Evolutionary conservation across 2,113 vertebrate genomes (phyloP).

Genomic region (Nematolebias whitei): DNA sequence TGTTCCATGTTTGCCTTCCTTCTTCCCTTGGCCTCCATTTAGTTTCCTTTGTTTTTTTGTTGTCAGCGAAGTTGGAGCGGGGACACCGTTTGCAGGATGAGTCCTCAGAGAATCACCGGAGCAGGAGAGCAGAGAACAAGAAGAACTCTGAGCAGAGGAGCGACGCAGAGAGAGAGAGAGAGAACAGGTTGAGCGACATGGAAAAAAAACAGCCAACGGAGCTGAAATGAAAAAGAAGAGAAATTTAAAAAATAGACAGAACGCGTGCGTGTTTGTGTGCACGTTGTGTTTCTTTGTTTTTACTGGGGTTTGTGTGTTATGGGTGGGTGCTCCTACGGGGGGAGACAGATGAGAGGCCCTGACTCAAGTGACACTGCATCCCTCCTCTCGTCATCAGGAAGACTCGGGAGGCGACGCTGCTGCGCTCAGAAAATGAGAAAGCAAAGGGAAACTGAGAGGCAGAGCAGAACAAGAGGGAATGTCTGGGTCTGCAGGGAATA

Average conservation of each 20-base stretch:
- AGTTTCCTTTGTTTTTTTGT: constrained; percentile 61
- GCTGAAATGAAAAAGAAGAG: not conserved
- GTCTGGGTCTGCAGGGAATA: constrained; percentile 27
- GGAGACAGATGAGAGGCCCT: constrained; percentile 61
- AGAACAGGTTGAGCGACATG: too few relatives aligned
- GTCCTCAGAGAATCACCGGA: constrained; percentile 35
- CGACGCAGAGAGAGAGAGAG: constrained; percentile 30
- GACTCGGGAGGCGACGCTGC: constrained; percentile 43
- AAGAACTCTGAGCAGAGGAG: constrained; percentile 48
- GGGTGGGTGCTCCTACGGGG: constrained; percentile 52
- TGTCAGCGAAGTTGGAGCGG: constrained; percentile 49
- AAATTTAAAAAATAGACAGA: constrained; percentile 8
- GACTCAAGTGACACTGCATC: constrained; percentile 65
- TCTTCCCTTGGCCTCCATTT: constrained; percentile 26
- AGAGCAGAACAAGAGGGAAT: constrained; percentile 9
- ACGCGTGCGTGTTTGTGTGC: constrained; percentile 29
- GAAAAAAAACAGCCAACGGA: not conserved
- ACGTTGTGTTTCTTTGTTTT: constrained; percentile 14
- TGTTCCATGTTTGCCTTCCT: constrained; percentile 13
- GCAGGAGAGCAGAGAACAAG: constrained; percentile 46
- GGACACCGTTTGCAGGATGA: constrained; percentile 50
- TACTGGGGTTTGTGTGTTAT: constrained; percentile 25
- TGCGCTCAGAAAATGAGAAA: constrained; percentile 23
- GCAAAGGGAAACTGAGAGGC: constrained; percentile 10
- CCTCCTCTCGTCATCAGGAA: constrained; percentile 56